Evolutionary conservation across 2,888 invertebrate species (phyloP).

Genomic region (Apocheima hispidaria): DNA sequence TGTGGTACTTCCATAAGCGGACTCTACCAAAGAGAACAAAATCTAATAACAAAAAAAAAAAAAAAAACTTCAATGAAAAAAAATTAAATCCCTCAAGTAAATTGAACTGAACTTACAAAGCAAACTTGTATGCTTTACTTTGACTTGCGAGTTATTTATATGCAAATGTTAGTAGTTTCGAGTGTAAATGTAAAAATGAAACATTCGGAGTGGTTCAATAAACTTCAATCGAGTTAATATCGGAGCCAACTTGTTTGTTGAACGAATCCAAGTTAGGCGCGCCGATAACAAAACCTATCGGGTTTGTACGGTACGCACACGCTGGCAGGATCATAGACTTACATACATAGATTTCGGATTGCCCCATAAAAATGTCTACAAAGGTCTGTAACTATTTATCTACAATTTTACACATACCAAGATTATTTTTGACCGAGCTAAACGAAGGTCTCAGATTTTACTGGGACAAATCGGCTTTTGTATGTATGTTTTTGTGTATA

Average conservation of each 20-base stretch:
- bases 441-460: no score
- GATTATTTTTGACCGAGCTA: no score
- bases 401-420: no score
- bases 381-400: no score
- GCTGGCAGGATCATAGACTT: background rate
- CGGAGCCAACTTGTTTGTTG: slow-evolving; percentile 46
- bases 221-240: slow-evolving; percentile 45
- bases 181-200: slow-evolving; percentile 51
- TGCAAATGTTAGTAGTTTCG: slow-evolving; percentile 41
- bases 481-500: no score
- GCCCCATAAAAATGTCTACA: no score
- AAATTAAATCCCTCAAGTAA: background rate
- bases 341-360: background rate
- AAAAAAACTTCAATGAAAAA: background rate
- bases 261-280: slow-evolving; percentile 63
- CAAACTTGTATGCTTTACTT: slow-evolving; percentile 6
- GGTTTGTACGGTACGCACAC: slow-evolving; percentile 32
- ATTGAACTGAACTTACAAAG: background rate
- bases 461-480: no score
- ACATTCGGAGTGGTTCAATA: slow-evolving; percentile 49
- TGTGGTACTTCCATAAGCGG: no score
- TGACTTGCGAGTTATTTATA: slow-evolving; percentile 28
- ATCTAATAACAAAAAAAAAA: no score
- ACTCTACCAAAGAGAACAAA: no score
- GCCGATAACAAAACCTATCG: slow-evolving; percentile 66